These are phyloP conservation scores for Beroe ovata DNA, from an alignment of 37 sponge, comb jelly and placozoan genomes.

Conservation along the genomic window DNA sequence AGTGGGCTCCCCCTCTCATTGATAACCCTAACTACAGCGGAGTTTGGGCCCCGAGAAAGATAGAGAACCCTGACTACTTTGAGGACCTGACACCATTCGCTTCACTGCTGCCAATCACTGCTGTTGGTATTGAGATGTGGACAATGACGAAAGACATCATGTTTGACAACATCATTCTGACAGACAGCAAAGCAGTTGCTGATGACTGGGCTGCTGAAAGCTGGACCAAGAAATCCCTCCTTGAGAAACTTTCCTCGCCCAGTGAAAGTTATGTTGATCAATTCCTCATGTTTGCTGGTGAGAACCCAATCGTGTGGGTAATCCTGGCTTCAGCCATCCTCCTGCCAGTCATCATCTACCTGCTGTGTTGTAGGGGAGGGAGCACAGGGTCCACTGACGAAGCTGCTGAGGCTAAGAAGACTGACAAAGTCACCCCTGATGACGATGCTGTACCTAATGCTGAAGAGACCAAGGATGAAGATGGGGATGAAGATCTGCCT, in stretches of 20 bases:
- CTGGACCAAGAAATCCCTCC: conserved; percentile 71
- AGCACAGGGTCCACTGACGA: neutral
- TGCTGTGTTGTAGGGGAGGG: conserved; percentile 25
- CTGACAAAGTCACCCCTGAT: conserved; percentile 44
- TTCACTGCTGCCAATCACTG: conserved; percentile 77
- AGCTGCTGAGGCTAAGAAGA: conserved; percentile 42
- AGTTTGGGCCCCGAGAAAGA: conserved; percentile 83
- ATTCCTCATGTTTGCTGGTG: conserved; percentile 80
- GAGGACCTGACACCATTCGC: conserved; percentile 82
- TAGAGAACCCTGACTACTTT: conserved; percentile 90
- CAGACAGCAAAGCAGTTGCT: conserved; percentile 78
- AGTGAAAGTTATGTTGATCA: conserved; percentile 75
- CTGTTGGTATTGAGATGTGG: conserved; percentile 95
- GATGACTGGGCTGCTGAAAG: conserved; percentile 77
- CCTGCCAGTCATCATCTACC: conserved; percentile 76
- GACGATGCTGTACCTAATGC: neutral
- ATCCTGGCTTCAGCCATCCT: conserved; percentile 82
- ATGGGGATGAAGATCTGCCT: neutral
- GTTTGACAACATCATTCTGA: conserved; percentile 91
- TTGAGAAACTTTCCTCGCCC: neutral
- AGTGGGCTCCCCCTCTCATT: conserved; percentile 91
- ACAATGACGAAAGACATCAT: conserved; percentile 82
- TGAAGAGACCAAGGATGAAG: neutral
- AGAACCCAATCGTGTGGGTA: conserved; percentile 89
- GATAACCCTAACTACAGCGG: conserved; percentile 95